phyloP scores from a whole-genome alignment of 2,113 vertebrate genomes.

The Anthoscopus minutus region DNA sequence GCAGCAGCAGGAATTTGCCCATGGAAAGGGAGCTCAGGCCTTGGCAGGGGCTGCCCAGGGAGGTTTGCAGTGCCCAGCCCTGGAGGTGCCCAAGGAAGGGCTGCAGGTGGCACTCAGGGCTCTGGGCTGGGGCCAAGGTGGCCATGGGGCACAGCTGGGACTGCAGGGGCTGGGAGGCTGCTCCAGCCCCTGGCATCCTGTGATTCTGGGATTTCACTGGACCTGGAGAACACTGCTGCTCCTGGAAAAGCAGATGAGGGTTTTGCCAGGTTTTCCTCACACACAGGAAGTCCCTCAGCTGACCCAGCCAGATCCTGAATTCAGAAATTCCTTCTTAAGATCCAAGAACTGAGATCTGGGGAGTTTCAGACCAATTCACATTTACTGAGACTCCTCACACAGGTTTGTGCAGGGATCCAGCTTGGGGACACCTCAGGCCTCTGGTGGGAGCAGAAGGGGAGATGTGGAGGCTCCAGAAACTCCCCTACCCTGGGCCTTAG shows the following conservation, averaged over 20 bases:
- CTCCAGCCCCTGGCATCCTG: not conserved
- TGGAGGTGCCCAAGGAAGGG: not conserved
- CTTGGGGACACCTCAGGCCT: not conserved
- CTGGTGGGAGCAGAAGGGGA: fast-evolving
- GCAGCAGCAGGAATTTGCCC: not conserved
- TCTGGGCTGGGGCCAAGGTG: not conserved
- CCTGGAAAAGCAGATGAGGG: not conserved
- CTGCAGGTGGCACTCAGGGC: not conserved
- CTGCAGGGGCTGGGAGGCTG: not conserved
- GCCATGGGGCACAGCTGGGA: not conserved
- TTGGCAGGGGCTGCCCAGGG: not conserved
- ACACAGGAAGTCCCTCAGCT: not conserved
- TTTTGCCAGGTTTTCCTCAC: not conserved
- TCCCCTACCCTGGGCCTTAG: not conserved
- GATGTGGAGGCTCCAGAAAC: not conserved
- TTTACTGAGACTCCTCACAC: not conserved
- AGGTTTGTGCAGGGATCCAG: not conserved
- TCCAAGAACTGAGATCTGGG: not conserved
- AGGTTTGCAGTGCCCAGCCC: not conserved
- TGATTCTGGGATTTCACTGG: not conserved
- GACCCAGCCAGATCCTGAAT: not conserved
- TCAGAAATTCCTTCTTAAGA: not conserved
- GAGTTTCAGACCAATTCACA: not conserved
- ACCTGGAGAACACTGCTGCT: not conserved
- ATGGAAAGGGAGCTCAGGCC: not conserved